Conservation (phyloP, 2,113 vertebrate species). For the Miniopterus natalensis region DNA sequence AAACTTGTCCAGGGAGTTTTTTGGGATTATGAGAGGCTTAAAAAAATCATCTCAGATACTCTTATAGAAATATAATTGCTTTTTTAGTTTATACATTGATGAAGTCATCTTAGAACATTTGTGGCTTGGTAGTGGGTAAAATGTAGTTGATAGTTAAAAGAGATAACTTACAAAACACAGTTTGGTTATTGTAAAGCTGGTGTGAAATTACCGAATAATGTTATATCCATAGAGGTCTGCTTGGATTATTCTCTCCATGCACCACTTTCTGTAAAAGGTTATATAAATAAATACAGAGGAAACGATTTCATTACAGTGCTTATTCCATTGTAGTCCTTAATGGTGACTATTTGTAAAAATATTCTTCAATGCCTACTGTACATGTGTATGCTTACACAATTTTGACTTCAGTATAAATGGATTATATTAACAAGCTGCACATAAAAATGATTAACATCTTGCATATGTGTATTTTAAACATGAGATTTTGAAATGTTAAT, state of each 20-base stretch:
- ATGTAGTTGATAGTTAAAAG: slow-evolving; percentile 7
- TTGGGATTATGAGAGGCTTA: slow-evolving; percentile 20
- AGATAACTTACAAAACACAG: not conserved
- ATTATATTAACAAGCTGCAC: not conserved
- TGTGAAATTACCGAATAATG: not conserved
- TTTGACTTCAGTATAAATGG: slow-evolving; percentile 16
- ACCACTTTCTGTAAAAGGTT: slow-evolving; percentile 9
- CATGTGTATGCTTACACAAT: not conserved
- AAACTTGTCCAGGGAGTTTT: not conserved
- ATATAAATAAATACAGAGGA: not conserved
- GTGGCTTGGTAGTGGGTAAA: slow-evolving; percentile 17
- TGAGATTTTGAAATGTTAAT: slow-evolving; percentile 41
- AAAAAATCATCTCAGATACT: slow-evolving; percentile 18
- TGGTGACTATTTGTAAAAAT: slow-evolving; percentile 38
- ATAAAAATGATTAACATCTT: slow-evolving; percentile 21
- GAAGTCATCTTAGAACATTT: slow-evolving; percentile 5
- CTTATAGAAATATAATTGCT: slow-evolving; percentile 16
- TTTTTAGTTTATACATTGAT: slow-evolving; percentile 52
- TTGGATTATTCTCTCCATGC: not conserved
- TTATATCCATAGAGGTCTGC: not conserved
- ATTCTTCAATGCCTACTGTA: not conserved
- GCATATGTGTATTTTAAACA: slow-evolving; percentile 37
- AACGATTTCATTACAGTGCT: not conserved
- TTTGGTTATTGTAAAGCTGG: slow-evolving; percentile 26
- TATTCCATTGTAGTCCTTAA: not conserved